Percentiles rank a stretch among this genome's conserved stretches.
Evolutionary conservation across 2,888 invertebrate species (phyloP).

Genomic region (Hydrotaea diabolus): DNA sequence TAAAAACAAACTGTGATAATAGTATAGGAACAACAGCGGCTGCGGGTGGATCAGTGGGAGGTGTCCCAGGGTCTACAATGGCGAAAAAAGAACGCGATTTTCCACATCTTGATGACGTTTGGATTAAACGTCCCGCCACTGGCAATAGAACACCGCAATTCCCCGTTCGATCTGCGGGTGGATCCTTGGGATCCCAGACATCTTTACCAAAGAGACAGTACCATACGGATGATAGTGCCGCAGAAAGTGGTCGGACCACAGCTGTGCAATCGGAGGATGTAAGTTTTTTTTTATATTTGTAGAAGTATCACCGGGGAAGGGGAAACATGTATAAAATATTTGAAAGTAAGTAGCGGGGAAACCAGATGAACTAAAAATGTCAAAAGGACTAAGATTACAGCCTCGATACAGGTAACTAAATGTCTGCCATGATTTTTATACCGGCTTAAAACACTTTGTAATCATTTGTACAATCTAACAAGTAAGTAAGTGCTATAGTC

Average conservation of each 20-base stretch:
- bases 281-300: slow-evolving; percentile 71
- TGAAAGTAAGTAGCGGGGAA: too few relatives aligned
- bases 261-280: slow-evolving; percentile 77
- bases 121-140: slow-evolving; percentile 74
- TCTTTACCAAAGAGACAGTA: slow-evolving; percentile 68
- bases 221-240: slow-evolving; percentile 73
- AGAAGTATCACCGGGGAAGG: too few relatives aligned
- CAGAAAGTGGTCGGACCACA: slow-evolving; percentile 70
- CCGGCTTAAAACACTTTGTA: too few relatives aligned
- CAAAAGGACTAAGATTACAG: too few relatives aligned
- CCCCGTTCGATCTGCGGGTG: slow-evolving; percentile 52
- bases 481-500: too few relatives aligned
- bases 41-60: background rate
- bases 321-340: too few relatives aligned
- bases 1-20: slow-evolving; percentile 76
- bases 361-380: too few relatives aligned
- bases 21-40: slow-evolving; percentile 56
- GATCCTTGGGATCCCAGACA: slow-evolving; percentile 59
- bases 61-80: too few relatives aligned
- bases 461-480: too few relatives aligned
- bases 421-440: too few relatives aligned
- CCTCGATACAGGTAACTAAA: too few relatives aligned
- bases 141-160: slow-evolving; percentile 9
- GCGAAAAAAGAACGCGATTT: slow-evolving; percentile 63
- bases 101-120: slow-evolving; percentile 76